Conservation (phyloP, 1,140 invertebrate genomes). For the Nixonia krombeini region DNA sequence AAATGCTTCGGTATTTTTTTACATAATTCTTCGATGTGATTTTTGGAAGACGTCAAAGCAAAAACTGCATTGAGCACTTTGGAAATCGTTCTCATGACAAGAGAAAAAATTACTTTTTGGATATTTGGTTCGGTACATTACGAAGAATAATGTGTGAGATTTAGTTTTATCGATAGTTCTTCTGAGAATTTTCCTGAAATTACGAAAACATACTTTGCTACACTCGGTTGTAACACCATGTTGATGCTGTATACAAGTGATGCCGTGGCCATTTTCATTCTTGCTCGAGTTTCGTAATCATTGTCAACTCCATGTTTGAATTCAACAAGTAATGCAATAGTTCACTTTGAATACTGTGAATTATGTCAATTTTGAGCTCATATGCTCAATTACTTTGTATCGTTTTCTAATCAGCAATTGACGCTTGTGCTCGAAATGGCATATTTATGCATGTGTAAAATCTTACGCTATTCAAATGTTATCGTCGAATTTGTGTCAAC, state of each 20-base stretch:
- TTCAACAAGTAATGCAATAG: constrained; percentile 67
- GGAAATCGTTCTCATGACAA: too few relatives aligned
- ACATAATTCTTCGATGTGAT: too few relatives aligned
- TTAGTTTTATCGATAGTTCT: background rate
- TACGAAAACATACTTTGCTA: background rate
- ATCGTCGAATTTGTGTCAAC: background rate
- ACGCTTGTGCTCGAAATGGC: too few relatives aligned
- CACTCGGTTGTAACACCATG: constrained; percentile 39
- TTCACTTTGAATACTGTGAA: constrained; percentile 15
- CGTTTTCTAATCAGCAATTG: background rate
- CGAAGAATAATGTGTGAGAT: too few relatives aligned
- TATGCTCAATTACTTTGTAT: background rate
- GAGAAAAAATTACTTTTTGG: background rate
- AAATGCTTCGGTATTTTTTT: too few relatives aligned
- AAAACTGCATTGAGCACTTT: too few relatives aligned
- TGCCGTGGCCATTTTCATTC: constrained; percentile 70
- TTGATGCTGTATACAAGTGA: constrained; percentile 62
- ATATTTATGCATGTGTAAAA: background rate
- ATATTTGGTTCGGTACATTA: too few relatives aligned
- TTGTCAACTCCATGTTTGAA: constrained; percentile 71
- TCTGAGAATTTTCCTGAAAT: background rate
- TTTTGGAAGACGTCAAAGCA: too few relatives aligned
- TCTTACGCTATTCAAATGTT: background rate
- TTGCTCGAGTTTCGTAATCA: constrained; percentile 70
- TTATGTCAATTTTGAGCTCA: background rate